Base-by-base conservation (phyloP, 2,113 vertebrate species). In the Platichthys flesus region DNA sequence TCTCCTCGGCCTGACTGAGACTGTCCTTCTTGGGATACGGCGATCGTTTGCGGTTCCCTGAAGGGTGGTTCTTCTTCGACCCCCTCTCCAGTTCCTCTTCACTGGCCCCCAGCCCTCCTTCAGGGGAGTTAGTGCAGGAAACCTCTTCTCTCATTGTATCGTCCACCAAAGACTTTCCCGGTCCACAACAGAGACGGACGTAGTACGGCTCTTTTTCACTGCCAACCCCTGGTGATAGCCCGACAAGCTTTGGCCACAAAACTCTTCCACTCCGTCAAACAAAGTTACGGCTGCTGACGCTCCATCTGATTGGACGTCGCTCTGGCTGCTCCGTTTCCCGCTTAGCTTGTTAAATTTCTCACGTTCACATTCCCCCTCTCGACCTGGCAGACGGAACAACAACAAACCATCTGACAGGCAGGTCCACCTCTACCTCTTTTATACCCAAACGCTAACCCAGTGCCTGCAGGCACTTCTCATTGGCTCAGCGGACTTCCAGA, bases 91-190 rank as follows among this genome's bases (percentile, higher is more conserved):
- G 91, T 3, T 96, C 95, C 76, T 96, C 96, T 59, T 96, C 96
- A 4, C 96, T 95, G 88, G 91, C 95, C 47, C 88, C 94, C 79
- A 93, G 70, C 66, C 94, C 95, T 90, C 93, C 95, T 85, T 96
- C 96, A 0, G 96, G 95, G n/a, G 95, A 96, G 23, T 92, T 94
- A 12, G 94, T 93, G 88, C 94, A 94, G 81, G 89, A 88, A 87
- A 83, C 90, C 74, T 96, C 96, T 83, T 97, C 96, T 84, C 96
- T 95, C 96, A 97, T 96, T 47, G 67, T 81, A 68, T 45, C 47
- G 59, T 88, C 78, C 76, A 81, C 62, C 60, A 54, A 54, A 67
- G 66, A 59, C 63, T 74, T 75, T 70, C 78, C 58, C 49, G 26
- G 62, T 86, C 80, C 13, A 40, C 31, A 16, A 75, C 73, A 13